Conservation (phyloP, 2,113 vertebrate genomes). For the Poeciliopsis prolifica region DNA sequence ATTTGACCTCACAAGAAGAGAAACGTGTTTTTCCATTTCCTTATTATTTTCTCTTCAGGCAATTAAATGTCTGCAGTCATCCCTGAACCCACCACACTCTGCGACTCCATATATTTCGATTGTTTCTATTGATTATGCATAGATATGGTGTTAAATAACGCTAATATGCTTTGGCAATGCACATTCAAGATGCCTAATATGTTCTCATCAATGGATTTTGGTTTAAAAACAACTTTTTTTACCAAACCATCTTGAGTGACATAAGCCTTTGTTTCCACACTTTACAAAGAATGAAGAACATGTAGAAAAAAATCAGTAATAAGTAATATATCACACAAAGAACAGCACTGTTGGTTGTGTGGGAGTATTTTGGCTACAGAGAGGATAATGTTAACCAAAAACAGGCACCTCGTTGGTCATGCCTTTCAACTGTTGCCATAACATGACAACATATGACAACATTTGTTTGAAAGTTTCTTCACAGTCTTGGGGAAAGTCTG, state of each 20-base stretch:
- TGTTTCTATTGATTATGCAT: not conserved
- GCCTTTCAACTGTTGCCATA: not conserved
- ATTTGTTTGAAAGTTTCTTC: not conserved
- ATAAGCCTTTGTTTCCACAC: not conserved
- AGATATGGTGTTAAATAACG: not conserved
- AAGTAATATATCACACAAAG: not conserved
- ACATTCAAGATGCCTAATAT: too few relatives aligned
- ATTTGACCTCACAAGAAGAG: conserved; percentile 8
- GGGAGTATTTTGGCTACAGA: conserved; percentile 2
- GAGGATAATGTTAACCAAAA: not conserved
- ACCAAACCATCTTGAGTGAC: not conserved
- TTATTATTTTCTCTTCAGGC: not conserved
- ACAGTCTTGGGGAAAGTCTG: not conserved
- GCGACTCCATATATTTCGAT: too few relatives aligned
- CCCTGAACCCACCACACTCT: not conserved
- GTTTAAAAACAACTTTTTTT: not conserved
- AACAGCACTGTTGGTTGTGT: not conserved
- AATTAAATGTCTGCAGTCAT: not conserved
- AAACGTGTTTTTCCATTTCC: conserved; percentile 5
- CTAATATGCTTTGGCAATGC: not conserved
- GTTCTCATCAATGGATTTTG: not conserved
- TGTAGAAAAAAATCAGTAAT: not conserved
- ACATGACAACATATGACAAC: not conserved
- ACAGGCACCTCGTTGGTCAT: not conserved
- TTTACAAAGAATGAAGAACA: not conserved